Evolutionary conservation across 1,140 invertebrate species (phyloP).

Genomic region (Bombus affinis): DNA sequence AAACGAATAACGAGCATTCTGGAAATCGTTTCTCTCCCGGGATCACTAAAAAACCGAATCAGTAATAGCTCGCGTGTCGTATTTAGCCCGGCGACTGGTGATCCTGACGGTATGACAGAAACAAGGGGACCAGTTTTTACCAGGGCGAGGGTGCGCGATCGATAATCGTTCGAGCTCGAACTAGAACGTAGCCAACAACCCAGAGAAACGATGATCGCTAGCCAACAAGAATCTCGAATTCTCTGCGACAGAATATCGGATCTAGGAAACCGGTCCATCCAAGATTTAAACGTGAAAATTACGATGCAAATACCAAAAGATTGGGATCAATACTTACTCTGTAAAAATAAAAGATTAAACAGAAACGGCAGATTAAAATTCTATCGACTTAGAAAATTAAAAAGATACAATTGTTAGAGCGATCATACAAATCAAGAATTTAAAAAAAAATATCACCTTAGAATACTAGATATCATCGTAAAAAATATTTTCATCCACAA

Average conservation of each 20-base stretch:
- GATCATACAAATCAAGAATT: too few species aligned
- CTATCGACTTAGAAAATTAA: too few species aligned
- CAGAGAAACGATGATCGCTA: constrained; percentile 26
- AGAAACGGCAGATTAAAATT: too few species aligned
- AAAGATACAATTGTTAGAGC: too few species aligned
- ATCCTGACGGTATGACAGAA: neutral
- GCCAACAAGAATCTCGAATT: constrained; percentile 29
- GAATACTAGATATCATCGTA: too few species aligned
- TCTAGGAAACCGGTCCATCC: constrained; percentile 35
- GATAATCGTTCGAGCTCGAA: constrained; percentile 44
- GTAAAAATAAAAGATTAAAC: too few species aligned
- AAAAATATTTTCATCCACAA: too few species aligned
- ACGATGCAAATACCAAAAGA: too few species aligned
- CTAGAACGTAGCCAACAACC: constrained; percentile 9
- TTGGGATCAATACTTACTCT: too few species aligned
- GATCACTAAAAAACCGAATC: constrained; percentile 18
- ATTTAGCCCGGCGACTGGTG: neutral
- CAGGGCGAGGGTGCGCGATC: constrained; percentile 8
- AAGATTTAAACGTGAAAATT: constrained; percentile 41
- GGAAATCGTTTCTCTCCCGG: constrained; percentile 16
- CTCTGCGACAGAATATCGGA: constrained; percentile 13
- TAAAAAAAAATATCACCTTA: too few species aligned
- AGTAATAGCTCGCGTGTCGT: constrained; percentile 9
- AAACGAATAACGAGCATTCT: neutral
- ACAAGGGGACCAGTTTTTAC: constrained; percentile 10